Conservation (phyloP, 2,113 vertebrate species). For the Psettodes erumei region DNA sequence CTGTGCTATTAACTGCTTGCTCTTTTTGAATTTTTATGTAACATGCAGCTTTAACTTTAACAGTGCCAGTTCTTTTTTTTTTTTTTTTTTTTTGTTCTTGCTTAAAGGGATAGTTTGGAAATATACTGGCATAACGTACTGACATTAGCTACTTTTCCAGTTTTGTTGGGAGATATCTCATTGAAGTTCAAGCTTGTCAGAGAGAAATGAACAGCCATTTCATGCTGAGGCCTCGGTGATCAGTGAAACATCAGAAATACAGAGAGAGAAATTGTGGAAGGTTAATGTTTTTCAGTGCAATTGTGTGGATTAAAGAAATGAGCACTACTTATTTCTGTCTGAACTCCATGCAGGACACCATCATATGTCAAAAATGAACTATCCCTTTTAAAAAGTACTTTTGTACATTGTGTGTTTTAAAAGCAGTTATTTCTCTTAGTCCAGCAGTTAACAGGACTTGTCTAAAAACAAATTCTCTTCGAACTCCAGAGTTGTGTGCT, state of each 20-base stretch:
- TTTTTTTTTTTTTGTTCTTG: not conserved
- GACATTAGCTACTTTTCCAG: conserved; percentile 8
- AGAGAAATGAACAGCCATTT: not conserved
- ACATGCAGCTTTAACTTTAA: conserved; percentile 45
- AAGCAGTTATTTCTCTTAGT: not conserved
- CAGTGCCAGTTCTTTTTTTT: not conserved
- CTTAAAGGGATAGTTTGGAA: not conserved
- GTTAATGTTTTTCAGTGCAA: not conserved
- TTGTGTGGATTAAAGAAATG: not conserved
- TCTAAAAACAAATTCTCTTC: conserved; percentile 16
- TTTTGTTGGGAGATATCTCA: not conserved
- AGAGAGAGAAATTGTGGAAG: not conserved
- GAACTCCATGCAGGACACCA: not conserved
- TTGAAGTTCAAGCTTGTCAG: not conserved
- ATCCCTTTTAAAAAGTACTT: not conserved
- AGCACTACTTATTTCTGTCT: not conserved
- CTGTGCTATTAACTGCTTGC: conserved; percentile 37
- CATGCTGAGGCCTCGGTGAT: not conserved
- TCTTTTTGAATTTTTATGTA: conserved; percentile 26
- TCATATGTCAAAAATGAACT: conserved; percentile 2
- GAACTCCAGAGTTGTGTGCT: conserved; percentile 15
- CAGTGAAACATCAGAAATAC: not conserved
- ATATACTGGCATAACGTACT: not conserved
- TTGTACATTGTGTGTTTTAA: conserved; percentile 6
- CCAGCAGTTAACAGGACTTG: conserved; percentile 7